Evolutionary conservation across 2,113 vertebrate species (phyloP).

Genomic region (Datnioides undecimradiatus): DNA sequence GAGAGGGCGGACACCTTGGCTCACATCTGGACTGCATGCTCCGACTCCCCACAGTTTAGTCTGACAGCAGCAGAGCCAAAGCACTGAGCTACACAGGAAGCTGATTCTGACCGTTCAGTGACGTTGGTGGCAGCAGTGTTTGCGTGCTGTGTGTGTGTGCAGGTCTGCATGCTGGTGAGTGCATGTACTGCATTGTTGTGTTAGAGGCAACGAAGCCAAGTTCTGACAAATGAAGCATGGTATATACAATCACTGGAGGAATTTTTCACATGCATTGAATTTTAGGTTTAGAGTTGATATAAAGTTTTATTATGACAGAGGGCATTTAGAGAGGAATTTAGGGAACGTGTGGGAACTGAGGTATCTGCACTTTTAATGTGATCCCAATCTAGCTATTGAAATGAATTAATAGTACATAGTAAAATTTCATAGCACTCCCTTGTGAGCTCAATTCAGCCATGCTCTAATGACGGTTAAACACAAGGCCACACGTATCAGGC

Average conservation of each 20-base stretch:
- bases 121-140: conserved; percentile 34
- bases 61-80: conserved; percentile 74
- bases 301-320: conserved; percentile 46
- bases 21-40: conserved; percentile 75
- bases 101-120: conserved; percentile 53
- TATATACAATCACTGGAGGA: conserved; percentile 34
- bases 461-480: conserved; percentile 54
- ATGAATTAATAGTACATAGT: conserved; percentile 57
- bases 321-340: conserved; percentile 22
- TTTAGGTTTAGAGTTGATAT: conserved; percentile 23
- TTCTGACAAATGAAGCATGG: conserved; percentile 48
- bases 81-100: conserved; percentile 53
- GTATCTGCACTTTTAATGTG: conserved; percentile 40
- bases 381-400: conserved; percentile 62
- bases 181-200: conserved; percentile 11
- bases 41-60: conserved; percentile 71
- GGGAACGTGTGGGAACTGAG: conserved; percentile 41
- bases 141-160: conserved; percentile 31
- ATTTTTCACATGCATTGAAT: conserved; percentile 39
- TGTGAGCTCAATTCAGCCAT: conserved; percentile 53
- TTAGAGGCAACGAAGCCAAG: conserved; percentile 10
- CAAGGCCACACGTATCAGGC: conserved; percentile 54
- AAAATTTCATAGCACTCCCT: conserved; percentile 55
- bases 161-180: conserved; percentile 3
- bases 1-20: conserved; percentile 79